Base-by-base conservation (phyloP, 2,888 invertebrate genomes). In the Dasysyrphus albostriatus region DNA sequence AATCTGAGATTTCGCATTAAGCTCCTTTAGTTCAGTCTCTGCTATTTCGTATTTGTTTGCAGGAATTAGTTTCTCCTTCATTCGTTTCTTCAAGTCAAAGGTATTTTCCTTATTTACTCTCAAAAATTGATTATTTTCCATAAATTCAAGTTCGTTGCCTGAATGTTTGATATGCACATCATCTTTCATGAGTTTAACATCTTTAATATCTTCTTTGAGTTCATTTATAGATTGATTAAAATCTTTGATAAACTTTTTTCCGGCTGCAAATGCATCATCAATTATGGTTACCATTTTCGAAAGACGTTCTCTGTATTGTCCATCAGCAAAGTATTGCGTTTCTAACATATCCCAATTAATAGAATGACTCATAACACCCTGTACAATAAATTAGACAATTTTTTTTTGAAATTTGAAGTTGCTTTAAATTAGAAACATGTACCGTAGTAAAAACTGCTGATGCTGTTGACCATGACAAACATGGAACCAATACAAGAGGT, bases 381-480 rank as follows among this genome's bases (percentile, higher is more conserved):
- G 93, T 37, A 19, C 8, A n/a, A 9, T 8, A 29, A 24, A 80
- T 67, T 37, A 51, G 56, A 69, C 3, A 9, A 16, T 34, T 7
- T n/a, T 24, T 34, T 34, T 7, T n/a, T 24, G 24, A 2, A 2
- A 78, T 19, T 34, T 32, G 3, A n/a, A 51, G 29, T 51, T 61
- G 6, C 5, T 16, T 14, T 2, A 24, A 14, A 29, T 16, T 0
- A 34, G 10, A 16, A 19, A 19, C 7, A 14, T 89, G 88, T 93
- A 96, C 97, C 94, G 97, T 95, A 56, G 99, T 98, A 92, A 99
- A 99, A 58, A 98, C 98, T 63, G 97, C 96, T 1, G 99, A 97
- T 10, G 99, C 99, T 9, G 99, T 98, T 3, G 98, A 98, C 98
- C 99, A 99, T 0, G 99, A 98, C 42, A 99, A 94, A 91, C 99